Evolutionary conservation across 2,888 invertebrate species (phyloP).

Genomic region (Athetis lepigone): DNA sequence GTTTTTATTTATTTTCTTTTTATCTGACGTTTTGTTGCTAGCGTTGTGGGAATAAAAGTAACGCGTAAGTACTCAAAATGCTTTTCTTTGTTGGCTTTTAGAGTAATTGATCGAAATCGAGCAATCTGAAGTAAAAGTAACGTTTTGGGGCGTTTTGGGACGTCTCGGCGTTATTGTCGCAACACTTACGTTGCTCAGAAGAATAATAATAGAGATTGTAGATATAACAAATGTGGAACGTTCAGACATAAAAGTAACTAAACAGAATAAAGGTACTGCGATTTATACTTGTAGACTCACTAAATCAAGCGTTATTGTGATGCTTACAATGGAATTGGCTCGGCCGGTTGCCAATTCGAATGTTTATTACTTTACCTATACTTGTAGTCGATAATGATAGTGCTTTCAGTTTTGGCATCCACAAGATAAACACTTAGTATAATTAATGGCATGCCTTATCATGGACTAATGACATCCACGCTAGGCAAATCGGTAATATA

Average conservation of each 20-base stretch:
- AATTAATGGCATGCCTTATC: too few relatives aligned
- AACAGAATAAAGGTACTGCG: conserved; percentile 3
- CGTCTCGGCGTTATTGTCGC: conserved; percentile 17
- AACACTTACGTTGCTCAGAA: conserved; percentile 11
- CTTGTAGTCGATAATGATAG: background rate
- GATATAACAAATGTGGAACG: conserved; percentile 31
- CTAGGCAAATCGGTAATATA: too few relatives aligned
- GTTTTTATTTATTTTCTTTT: conserved; percentile 40
- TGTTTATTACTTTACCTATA: conserved; percentile 21
- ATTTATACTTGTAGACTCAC: conserved; percentile 13
- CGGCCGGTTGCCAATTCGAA: conserved; percentile 17
- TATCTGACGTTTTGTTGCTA: conserved; percentile 33
- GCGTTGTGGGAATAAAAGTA: conserved; percentile 33
- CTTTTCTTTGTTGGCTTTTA: conserved; percentile 27
- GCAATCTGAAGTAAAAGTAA: conserved; percentile 27
- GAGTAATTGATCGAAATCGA: conserved; percentile 25
- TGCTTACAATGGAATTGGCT: conserved; percentile 14
- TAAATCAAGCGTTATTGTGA: conserved; percentile 35
- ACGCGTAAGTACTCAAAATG: background rate
- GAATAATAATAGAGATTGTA: conserved; percentile 20
- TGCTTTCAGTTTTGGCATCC: background rate
- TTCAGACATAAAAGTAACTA: conserved; percentile 15
- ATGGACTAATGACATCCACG: too few relatives aligned
- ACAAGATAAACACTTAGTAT: too few relatives aligned
- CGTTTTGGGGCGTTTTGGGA: conserved; percentile 26